Base-by-base conservation (phyloP, 2,113 vertebrate genomes). In the Vulpes vulpes region DNA sequence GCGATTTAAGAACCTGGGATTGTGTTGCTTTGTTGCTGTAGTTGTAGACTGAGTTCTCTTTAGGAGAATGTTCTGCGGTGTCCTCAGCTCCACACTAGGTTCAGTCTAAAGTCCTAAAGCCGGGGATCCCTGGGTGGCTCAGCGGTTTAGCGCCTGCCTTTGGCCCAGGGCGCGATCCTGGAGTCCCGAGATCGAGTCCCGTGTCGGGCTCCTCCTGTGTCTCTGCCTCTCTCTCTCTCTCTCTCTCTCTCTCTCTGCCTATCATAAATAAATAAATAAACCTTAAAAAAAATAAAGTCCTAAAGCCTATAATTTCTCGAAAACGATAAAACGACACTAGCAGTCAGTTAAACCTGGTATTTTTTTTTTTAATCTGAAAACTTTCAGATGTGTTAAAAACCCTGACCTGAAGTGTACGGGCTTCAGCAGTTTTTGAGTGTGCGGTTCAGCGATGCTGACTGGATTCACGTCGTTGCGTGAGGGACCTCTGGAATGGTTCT, bases 401-500 rank as follows among this genome's bases (percentile, higher is more conserved):
- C 35, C 12, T 12, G 49, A 2, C 32, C 4, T 27, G 7, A 79
- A 64, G 3, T 64, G 22, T 25, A 0, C 2, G 20, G 0, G 5
- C 22, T 57, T 49, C 0, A 20, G 51, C 2, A 9, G 5, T 22
- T 80, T 82, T 38, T 3, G 4, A 43, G 38, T 16, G 30, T 0
- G 1, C 19, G 43, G 17, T 22, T 74, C 27, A 30, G 38, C 38
- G 11, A 25, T 64, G 10, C 4, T 30, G 1, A 23, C 79, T 30
- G 0, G 22, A 12, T 20, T 35, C 49, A 5, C n/a, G 1, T 1
- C 10, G 60, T 14, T 3, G 8, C 23, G 1, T 62, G 9, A 0
- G 5, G 14, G 11, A 14, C 32, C n/a, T 49, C 60, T 62, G 19
- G 84, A 30, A 22, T 2, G 1, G 23, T 30, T 9, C 59, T 38